Percentiles rank a stretch among this genome's conserved stretches.
Conservation (phyloP, 1,140 invertebrate species). For the Saxidomus purpurata region DNA sequence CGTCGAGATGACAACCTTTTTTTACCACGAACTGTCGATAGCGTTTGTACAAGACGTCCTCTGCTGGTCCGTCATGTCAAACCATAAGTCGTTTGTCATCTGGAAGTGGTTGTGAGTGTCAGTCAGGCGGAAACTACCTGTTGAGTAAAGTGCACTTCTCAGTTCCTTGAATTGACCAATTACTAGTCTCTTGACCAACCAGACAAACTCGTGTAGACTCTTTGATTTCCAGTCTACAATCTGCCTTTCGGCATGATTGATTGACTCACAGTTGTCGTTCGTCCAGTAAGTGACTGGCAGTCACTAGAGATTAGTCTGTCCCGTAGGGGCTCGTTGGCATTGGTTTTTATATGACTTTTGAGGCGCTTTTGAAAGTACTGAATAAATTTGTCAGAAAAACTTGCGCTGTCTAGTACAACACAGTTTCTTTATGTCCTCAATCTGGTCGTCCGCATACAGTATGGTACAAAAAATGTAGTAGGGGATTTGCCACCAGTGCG, state of each 20-base stretch:
- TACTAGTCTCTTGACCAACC: no score
- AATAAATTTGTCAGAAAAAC: no score
- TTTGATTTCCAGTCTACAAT: conserved; percentile 63
- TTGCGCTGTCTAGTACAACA: conserved; percentile 51
- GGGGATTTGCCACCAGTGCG: conserved; percentile 27
- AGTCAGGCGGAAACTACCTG: no score
- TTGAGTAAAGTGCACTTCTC: neutral
- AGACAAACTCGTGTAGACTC: conserved; percentile 8
- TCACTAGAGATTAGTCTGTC: neutral
- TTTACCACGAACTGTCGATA: conserved; percentile 6
- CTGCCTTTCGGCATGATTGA: conserved; percentile 67
- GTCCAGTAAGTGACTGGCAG: conserved; percentile 62
- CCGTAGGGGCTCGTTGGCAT: conserved; percentile 5
- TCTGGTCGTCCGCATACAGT: conserved; percentile 61
- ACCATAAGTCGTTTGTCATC: conserved; percentile 51
- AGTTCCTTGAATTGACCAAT: no score
- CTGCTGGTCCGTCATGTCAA: conserved; percentile 56
- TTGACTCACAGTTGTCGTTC: conserved; percentile 65
- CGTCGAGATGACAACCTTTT: conserved; percentile 18
- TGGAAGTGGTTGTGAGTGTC: conserved; percentile 10
- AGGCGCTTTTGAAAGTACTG: neutral
- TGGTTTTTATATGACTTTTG: neutral
- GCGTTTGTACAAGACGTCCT: conserved; percentile 6
- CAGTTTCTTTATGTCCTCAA: conserved; percentile 53
- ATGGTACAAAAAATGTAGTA: conserved; percentile 57